These are phyloP conservation scores for Drosophila saltans DNA, from an alignment of 1,140 invertebrate genomes.

Conservation along the genomic window DNA sequence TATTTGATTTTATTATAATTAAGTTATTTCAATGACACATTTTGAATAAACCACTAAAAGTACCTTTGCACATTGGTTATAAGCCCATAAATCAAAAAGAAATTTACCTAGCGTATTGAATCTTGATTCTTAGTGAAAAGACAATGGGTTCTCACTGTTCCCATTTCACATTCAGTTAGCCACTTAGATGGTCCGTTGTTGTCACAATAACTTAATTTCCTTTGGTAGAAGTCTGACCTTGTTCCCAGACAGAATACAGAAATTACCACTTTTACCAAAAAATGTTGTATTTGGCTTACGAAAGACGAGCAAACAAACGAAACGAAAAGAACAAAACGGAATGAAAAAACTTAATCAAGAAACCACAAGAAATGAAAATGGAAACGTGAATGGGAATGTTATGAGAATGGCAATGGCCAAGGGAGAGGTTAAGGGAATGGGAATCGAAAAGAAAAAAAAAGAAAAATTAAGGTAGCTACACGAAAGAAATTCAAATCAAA, in stretches of 20 bases:
- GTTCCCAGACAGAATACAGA: conserved; percentile 21
- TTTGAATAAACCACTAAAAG: background rate
- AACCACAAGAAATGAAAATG: conserved; percentile 18
- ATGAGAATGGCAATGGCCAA: conserved; percentile 3
- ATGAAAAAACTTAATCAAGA: conserved; percentile 22
- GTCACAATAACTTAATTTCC: conserved; percentile 22
- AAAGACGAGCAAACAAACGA: conserved; percentile 20
- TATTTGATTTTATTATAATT: too few species aligned
- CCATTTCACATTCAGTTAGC: conserved; percentile 10
- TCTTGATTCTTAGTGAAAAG: background rate
- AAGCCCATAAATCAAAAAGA: background rate
- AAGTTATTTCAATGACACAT: too few species aligned
- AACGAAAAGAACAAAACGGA: conserved; percentile 19
- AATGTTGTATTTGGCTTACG: conserved; percentile 7
- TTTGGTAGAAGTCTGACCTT: conserved; percentile 1
- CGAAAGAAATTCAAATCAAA: conserved; percentile 58
- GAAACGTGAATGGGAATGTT: conserved; percentile 11
- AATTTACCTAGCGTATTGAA: background rate
- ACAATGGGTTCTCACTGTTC: conserved; percentile 13
- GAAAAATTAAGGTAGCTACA: conserved; percentile 34
- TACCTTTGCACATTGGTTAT: background rate
- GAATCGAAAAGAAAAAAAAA: background rate
- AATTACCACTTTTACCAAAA: conserved; percentile 16
- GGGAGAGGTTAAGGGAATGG: background rate
- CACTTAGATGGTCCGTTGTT: conserved; percentile 19